These are phyloP conservation scores for Pelodiscus sinensis DNA, from an alignment of 2,113 vertebrate genomes.

Conservation along the genomic window DNA sequence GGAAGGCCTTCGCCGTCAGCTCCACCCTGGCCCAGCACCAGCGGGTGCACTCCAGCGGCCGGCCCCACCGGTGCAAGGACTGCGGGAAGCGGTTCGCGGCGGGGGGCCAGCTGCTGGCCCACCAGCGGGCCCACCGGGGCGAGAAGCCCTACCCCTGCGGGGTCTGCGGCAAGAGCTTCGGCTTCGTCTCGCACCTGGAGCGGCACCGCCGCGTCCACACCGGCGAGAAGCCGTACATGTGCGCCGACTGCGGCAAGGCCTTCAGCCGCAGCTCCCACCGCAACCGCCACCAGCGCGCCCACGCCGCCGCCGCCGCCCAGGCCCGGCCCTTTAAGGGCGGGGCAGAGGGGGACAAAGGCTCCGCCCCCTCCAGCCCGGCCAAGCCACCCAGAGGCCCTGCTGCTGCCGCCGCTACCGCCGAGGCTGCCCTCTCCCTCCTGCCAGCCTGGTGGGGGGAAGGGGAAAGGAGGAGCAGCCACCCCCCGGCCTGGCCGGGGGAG, in stretches of 20 bases:
- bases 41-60: constrained; percentile 71
- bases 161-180: constrained; percentile 76
- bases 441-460: neutral
- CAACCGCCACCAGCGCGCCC: constrained; percentile 74
- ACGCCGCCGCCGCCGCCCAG: neutral
- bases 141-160: constrained; percentile 75
- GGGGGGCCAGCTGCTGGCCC: constrained; percentile 70
- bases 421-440: neutral
- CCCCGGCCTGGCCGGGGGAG: neutral
- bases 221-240: constrained; percentile 74
- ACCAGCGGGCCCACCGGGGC: constrained; percentile 73
- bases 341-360: neutral
- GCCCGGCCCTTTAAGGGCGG: neutral
- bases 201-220: constrained; percentile 74
- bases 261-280: constrained; percentile 78
- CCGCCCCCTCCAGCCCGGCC: neutral
- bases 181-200: constrained; percentile 75
- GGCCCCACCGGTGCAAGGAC: constrained; percentile 75
- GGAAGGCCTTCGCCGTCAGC: constrained; percentile 75
- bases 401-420: neutral
- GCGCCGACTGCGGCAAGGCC: constrained; percentile 72
- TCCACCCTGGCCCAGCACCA: constrained; percentile 75
- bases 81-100: constrained; percentile 75
- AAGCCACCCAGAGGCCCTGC: neutral
- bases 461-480: neutral